phyloP scores from a whole-genome alignment of 2,888 invertebrate genomes.

The Cyclophora punctaria region DNA sequence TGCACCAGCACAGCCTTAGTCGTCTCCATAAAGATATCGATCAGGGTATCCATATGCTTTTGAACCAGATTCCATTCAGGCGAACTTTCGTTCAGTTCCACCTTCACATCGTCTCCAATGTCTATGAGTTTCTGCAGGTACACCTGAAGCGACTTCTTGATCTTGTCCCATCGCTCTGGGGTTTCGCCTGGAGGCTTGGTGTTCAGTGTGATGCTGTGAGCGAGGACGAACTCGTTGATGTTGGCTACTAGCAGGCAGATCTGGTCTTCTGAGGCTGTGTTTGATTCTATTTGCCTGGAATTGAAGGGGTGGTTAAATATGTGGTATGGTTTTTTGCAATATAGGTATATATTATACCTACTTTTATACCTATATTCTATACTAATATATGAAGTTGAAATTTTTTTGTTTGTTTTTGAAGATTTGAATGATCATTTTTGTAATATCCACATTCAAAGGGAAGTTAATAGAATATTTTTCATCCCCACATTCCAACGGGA shows the following conservation, averaged over 20 bases:
- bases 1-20: constrained; percentile 74
- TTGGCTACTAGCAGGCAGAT: constrained; percentile 70
- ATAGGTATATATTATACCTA: too few relatives aligned
- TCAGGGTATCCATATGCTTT: constrained; percentile 66
- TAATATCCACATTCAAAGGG: too few relatives aligned
- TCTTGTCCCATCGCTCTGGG: constrained; percentile 67
- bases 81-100: constrained; percentile 60
- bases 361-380: too few relatives aligned
- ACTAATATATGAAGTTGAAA: too few relatives aligned
- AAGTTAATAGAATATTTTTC: too few relatives aligned
- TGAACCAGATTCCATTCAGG: constrained; percentile 55
- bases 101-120: constrained; percentile 65
- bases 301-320: neutral
- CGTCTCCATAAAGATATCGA: constrained; percentile 73
- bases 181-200: constrained; percentile 68
- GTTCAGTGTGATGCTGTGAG: constrained; percentile 67
- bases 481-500: too few relatives aligned
- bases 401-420: too few relatives aligned
- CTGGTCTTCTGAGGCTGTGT: constrained; percentile 52
- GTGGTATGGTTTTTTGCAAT: too few relatives aligned
- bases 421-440: too few relatives aligned
- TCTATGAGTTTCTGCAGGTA: constrained; percentile 67
- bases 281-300: constrained; percentile 56
- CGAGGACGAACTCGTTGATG: constrained; percentile 73
- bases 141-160: constrained; percentile 58